Percentiles rank a stretch among this genome's conserved stretches.
phyloP scores from a whole-genome alignment of 2,113 vertebrate species.

The Pardalotus punctatus region DNA sequence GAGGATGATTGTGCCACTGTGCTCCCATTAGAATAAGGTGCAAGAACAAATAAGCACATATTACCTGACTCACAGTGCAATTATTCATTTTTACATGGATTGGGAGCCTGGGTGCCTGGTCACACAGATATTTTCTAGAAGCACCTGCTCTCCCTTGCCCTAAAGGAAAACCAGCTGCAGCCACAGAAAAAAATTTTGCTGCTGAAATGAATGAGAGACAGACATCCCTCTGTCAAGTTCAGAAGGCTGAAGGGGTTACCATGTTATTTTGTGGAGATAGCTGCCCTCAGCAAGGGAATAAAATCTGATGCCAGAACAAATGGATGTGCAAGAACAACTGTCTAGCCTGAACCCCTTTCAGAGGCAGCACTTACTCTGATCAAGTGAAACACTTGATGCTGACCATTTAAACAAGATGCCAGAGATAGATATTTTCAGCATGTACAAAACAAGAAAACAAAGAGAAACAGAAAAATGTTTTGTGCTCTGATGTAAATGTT shows the following conservation, averaged over 20 bases:
- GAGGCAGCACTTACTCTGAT: neutral
- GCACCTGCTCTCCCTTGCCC: neutral
- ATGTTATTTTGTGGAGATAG: accelerated
- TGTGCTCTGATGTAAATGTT: accelerated
- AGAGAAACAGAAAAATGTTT: neutral
- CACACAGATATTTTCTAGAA: neutral
- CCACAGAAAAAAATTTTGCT: neutral
- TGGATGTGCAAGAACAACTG: neutral
- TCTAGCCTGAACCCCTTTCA: neutral
- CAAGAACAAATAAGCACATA: neutral
- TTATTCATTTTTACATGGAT: neutral
- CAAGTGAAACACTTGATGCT: neutral
- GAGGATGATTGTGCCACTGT: accelerated
- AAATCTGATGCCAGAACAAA: neutral
- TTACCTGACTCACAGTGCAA: accelerated
- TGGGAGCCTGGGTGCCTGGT: neutral
- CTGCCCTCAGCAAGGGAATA: neutral
- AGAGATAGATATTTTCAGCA: neutral
- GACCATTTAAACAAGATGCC: neutral
- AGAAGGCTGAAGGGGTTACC: neutral
- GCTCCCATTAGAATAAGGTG: neutral
- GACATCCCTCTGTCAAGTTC: neutral
- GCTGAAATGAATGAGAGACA: neutral
- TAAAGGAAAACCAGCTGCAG: neutral
- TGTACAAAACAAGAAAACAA: neutral